These are phyloP conservation scores for Gymnopithys bicolor DNA, from an alignment of 2,797 vertebrate genomes.

Conservation along the genomic window DNA sequence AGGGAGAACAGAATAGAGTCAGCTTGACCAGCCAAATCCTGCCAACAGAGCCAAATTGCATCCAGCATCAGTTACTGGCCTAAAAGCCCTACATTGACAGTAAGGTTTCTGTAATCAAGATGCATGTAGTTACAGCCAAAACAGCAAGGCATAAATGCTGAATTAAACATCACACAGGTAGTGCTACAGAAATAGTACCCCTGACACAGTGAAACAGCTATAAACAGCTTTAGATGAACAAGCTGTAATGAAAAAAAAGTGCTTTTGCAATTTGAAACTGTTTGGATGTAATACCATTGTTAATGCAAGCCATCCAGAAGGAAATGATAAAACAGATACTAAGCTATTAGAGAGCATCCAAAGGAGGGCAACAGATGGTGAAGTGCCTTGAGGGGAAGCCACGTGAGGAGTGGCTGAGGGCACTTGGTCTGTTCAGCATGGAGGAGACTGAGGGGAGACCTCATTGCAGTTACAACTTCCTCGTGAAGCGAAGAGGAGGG, in stretches of 20 bases:
- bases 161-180: neutral
- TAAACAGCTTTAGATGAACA: neutral
- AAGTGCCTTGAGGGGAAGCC: neutral
- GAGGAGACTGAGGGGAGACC: neutral
- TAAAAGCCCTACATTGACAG: neutral
- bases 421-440: neutral
- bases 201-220: neutral
- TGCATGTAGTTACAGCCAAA: neutral
- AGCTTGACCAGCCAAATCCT: constrained; percentile 33
- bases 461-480: neutral
- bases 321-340: neutral
- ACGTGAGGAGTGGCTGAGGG: neutral
- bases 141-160: neutral
- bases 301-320: neutral
- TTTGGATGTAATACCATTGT: neutral
- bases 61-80: neutral
- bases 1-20: constrained; percentile 11
- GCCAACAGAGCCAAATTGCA: neutral
- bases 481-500: neutral
- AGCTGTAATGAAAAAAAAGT: neutral
- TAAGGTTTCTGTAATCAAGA: neutral
- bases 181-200: neutral
- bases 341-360: neutral
- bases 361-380: neutral
- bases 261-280: neutral